These are phyloP conservation scores for Diadumene lineata DNA, from an alignment of 92 coral and sea anemone genomes.

Conservation along the genomic window DNA sequence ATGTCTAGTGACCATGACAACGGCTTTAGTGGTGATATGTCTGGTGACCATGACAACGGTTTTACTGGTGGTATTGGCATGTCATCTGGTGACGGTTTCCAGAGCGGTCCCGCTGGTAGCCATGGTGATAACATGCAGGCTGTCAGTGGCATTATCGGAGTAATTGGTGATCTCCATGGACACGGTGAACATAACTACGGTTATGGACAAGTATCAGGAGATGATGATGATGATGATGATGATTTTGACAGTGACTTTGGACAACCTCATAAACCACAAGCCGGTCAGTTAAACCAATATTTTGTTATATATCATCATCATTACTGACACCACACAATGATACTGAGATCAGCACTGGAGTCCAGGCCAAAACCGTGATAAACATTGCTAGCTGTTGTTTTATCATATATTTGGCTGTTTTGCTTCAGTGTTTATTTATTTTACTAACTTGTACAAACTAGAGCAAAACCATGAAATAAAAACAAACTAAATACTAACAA, in stretches of 20 bases:
- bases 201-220: neutral
- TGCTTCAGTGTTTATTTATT: too few species aligned
- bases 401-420: too few species aligned
- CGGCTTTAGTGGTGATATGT: neutral
- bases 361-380: too few species aligned
- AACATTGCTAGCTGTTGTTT: too few species aligned
- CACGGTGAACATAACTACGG: neutral
- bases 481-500: too few species aligned
- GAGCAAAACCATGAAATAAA: too few species aligned
- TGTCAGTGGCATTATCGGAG: neutral
- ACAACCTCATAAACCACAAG: neutral
- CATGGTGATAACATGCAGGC: neutral
- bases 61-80: too few species aligned
- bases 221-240: slow-evolving; percentile 10
- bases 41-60: neutral
- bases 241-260: neutral
- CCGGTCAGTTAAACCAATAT: too few species aligned
- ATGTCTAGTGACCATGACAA: neutral
- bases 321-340: too few species aligned
- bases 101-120: neutral
- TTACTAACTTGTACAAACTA: too few species aligned
- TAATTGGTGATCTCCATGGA: neutral
- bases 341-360: too few species aligned
- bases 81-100: neutral
- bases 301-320: too few species aligned